Evolutionary conservation across 1,140 invertebrate genomes (phyloP).

Genomic region (Pseudobourletiella spinata): DNA sequence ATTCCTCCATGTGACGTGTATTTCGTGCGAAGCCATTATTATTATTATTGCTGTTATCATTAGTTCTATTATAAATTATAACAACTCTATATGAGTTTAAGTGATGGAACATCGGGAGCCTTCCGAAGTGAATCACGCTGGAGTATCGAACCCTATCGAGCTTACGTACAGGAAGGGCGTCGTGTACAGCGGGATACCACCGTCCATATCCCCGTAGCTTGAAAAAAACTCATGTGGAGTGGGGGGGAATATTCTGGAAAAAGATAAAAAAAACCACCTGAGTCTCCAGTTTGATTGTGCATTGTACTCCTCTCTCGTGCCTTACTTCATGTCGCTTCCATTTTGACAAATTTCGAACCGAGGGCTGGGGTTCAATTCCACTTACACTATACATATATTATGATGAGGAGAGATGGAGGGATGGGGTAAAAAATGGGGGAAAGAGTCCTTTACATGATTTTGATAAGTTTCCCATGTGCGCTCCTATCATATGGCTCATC

Average conservation of each 20-base stretch:
- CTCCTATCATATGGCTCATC: conserved; percentile 22
- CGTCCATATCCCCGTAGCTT: no score
- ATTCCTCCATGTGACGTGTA: background rate
- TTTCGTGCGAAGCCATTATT: conserved; percentile 2
- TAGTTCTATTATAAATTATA: conserved; percentile 7
- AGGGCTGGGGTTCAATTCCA: conserved; percentile 16
- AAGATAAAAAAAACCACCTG: background rate
- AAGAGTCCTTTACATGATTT: background rate
- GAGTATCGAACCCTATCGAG: no score
- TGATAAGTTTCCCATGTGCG: conserved; percentile 20
- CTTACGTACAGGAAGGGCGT: no score
- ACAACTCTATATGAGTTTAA: conserved; percentile 7
- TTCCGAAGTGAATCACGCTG: no score
- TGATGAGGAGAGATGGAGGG: background rate
- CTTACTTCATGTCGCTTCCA: conserved; percentile 14
- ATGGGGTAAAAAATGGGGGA: background rate
- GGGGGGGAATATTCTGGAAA: background rate
- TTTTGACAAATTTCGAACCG: conserved; percentile 28
- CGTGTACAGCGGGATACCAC: no score
- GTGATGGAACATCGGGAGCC: no score
- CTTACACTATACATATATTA: background rate
- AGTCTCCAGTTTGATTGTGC: background rate
- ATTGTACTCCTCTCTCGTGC: background rate
- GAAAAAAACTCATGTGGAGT: conserved; percentile 4
- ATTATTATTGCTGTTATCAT: conserved; percentile 10